phyloP scores from a whole-genome alignment of 2,113 vertebrate species.

The Atractosteus spatula region DNA sequence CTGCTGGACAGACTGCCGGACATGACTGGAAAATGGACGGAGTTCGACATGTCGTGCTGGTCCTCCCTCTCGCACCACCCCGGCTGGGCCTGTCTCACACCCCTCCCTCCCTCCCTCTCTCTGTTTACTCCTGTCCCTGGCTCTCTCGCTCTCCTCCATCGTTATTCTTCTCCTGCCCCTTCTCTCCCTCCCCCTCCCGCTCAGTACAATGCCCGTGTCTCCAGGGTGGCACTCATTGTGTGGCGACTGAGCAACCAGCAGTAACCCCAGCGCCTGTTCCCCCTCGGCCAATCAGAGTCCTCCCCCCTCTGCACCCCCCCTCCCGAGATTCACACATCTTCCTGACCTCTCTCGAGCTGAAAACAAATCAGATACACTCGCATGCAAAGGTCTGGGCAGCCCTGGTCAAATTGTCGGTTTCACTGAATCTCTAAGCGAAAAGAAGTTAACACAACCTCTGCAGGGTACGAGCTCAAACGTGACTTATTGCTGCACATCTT shows the following conservation, averaged over 20 bases:
- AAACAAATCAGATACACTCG: too few relatives aligned
- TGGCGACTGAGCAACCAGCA: slow-evolving; percentile 37
- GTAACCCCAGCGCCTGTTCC: slow-evolving; percentile 50
- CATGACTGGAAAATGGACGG: neutral
- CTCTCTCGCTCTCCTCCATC: neutral
- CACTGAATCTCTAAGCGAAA: too few relatives aligned
- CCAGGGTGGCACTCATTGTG: slow-evolving; percentile 25
- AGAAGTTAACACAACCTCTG: too few relatives aligned
- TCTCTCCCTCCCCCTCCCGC: neutral
- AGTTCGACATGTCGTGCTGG: too few relatives aligned
- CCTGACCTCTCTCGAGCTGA: neutral
- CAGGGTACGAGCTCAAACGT: too few relatives aligned
- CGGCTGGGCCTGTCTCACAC: neutral
- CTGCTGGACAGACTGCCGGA: neutral
- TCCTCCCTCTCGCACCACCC: too few relatives aligned
- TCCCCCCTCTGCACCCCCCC: neutral
- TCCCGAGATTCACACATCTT: neutral
- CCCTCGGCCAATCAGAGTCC: slow-evolving; percentile 35
- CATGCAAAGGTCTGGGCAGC: too few relatives aligned
- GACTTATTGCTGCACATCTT: too few relatives aligned
- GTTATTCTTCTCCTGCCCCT: neutral
- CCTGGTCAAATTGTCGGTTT: too few relatives aligned
- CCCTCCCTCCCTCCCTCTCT: neutral
- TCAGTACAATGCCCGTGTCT: neutral
- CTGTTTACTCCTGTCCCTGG: neutral